Base-by-base conservation (phyloP, 2,797 vertebrate genomes). In the Girardinus metallicus region DNA sequence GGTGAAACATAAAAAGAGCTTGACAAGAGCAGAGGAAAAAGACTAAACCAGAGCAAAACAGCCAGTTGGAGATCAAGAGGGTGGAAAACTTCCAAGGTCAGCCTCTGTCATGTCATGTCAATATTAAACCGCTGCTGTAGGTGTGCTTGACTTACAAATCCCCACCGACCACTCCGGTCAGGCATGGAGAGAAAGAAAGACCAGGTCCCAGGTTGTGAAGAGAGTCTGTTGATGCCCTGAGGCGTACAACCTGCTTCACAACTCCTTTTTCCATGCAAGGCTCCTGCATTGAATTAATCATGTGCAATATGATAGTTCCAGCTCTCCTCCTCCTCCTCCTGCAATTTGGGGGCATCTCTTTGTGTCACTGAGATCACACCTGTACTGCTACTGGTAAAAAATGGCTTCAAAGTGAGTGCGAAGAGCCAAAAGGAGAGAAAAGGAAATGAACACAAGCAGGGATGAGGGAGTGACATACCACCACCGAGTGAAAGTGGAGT, bases 231-330 rank as follows among this genome's bases (percentile, higher is more conserved):
- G 86, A 86, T 86, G 87, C 85, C 90, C 87, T 2, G 66, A 86
- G 87, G 92, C 88, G 11, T 23, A 46, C 44, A 83, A 76, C 91
- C 88, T 91, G 86, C 89, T 91, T 92, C 87, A 87, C 80, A 49
- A 36, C 39, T 5, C 51, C 81, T 87, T 79, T 78, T 71, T 77
- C 49, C 75, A 90, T 86, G 89, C 86, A 84, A 81, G 87, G 44
- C 76, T 78, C 80, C 75, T 79, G 78, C 85, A 93, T 91, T 92
- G 78, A 87, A 93, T 91, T 92, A 89, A 94, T 91, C 90, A 93
- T 88, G 79, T 90, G 86, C 81, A 90, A 91, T 73, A 74, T 80
- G 88, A 93, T 91, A 80, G 78, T 46, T 75, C 55, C 31, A 0
- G 39, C 66, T 57, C 53, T 62, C 82, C 74, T 80, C 81, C 73